Evolutionary conservation across 2,888 invertebrate genomes (phyloP), one percentile per base, ranked within the genome.

Genomic region (Stenoptilia bipunctidactyla): DNA sequence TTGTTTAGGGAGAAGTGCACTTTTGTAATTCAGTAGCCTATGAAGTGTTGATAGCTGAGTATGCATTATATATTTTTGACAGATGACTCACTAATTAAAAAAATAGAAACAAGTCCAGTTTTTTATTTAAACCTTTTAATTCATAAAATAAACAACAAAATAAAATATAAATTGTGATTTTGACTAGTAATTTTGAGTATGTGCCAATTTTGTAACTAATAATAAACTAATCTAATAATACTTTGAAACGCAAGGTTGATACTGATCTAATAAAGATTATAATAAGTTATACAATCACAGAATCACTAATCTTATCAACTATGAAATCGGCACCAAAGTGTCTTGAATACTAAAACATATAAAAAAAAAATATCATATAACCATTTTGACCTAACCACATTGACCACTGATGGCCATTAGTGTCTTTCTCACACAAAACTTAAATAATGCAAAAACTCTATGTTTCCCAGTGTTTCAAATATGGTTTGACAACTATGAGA

Each of bases 41-140:
- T 70, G 61, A 61, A 57, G 62, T 68, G 72, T 68, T 73, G 57
- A 71, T 72, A 69, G 69, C 60, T 58, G 54, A 55, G 56, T 64
- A 67, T 51, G 72, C 70, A 69, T 72, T 77, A 75, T 20, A 20
- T 82, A 82, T 82, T 82, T 80, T 82, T 82, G 75, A 74, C 80
- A 67, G 63, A 57, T 70, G 56, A 72, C 63, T 70, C 76, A 71
- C 75, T 61, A 62, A 79, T 66, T 79, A 77, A 76, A 75, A 70
- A 60, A 48, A 66, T 60, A 34, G 8, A 34, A 34, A 66, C 53
- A 51, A 55, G 48, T 49, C 54, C 37, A n/a, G 35, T 44, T 43
- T 44, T 47, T 50, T 61, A 64, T 66, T 56, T 56, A 27, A 12
- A 33, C 14, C 36, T 15, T 9, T 39, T 20, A 13, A 40, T 37